phyloP scores from a whole-genome alignment of 1,140 invertebrate species.

The Mesaphorura yosii region DNA sequence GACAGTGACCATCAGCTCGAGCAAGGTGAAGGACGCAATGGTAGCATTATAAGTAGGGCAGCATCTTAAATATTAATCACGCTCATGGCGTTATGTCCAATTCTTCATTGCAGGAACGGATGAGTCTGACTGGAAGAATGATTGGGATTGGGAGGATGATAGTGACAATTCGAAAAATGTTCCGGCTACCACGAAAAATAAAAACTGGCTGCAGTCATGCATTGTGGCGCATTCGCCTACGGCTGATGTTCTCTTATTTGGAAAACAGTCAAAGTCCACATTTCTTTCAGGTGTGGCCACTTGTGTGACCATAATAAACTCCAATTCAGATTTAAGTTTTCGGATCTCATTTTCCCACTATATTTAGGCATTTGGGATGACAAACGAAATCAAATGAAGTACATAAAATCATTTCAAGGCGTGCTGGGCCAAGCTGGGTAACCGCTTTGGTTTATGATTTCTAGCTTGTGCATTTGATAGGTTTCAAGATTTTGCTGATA shows the following conservation, averaged over 20 bases:
- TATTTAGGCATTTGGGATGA: constrained; percentile 36
- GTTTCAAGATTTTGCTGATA: no score
- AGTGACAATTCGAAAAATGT: neutral
- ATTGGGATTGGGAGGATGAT: constrained; percentile 29
- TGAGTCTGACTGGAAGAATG: constrained; percentile 10
- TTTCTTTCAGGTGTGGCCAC: constrained; percentile 50
- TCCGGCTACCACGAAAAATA: constrained; percentile 16
- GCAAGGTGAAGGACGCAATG: no score
- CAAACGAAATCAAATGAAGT: constrained; percentile 16
- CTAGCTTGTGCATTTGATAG: no score
- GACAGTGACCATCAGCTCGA: no score
- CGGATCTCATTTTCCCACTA: no score
- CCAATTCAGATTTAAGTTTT: constrained; percentile 18
- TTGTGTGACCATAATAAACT: constrained; percentile 3
- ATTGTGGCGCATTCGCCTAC: constrained; percentile 58
- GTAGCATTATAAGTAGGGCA: no score
- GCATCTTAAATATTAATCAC: no score
- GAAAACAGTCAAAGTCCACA: constrained; percentile 50
- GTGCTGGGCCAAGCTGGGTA: constrained; percentile 27
- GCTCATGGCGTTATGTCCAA: no score
- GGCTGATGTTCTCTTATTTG: constrained; percentile 57
- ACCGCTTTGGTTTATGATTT: constrained; percentile 20
- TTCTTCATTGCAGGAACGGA: no score
- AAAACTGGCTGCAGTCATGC: constrained; percentile 56
- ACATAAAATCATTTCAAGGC: constrained; percentile 18